phyloP scores from a whole-genome alignment of 2,797 vertebrate species.

The Gadopsis bispinosus region DNA sequence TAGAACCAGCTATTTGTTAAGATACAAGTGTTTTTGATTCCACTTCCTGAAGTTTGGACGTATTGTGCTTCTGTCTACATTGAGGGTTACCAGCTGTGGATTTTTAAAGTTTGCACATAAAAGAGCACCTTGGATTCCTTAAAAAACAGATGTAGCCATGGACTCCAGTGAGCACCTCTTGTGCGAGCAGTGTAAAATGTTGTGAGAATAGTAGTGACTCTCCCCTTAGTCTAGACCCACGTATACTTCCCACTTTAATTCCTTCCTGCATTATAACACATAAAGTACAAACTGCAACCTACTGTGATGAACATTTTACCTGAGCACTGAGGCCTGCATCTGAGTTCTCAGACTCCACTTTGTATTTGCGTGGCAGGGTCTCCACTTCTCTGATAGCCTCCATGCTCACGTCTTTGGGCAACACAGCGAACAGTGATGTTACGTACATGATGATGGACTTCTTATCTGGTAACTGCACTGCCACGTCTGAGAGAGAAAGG shows the following conservation, averaged over 20 bases:
- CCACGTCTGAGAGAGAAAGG: conserved; percentile 87
- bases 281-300: background rate
- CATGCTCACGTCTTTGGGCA: conserved; percentile 96
- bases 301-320: conserved; percentile 69
- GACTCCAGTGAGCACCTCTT: background rate
- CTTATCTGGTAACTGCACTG: conserved; percentile 96
- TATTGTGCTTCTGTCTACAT: conserved; percentile 4
- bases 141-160: conserved; percentile 41
- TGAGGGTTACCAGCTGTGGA: conserved; percentile 38
- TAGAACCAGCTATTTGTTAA: background rate
- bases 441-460: conserved; percentile 99
- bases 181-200: conserved; percentile 1
- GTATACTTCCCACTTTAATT: background rate
- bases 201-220: background rate
- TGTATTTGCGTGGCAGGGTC: conserved; percentile 93
- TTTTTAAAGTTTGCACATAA: conserved; percentile 24
- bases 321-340: conserved; percentile 78
- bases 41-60: conserved; percentile 10
- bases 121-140: conserved; percentile 29
- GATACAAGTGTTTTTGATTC: background rate
- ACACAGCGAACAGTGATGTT: conserved; percentile 96
- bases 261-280: background rate
- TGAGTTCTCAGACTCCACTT: conserved; percentile 85
- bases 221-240: background rate
- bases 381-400: conserved; percentile 97